Evolutionary conservation across 1,140 invertebrate genomes (phyloP).

Genomic region (Leptopilina boulardi): DNA sequence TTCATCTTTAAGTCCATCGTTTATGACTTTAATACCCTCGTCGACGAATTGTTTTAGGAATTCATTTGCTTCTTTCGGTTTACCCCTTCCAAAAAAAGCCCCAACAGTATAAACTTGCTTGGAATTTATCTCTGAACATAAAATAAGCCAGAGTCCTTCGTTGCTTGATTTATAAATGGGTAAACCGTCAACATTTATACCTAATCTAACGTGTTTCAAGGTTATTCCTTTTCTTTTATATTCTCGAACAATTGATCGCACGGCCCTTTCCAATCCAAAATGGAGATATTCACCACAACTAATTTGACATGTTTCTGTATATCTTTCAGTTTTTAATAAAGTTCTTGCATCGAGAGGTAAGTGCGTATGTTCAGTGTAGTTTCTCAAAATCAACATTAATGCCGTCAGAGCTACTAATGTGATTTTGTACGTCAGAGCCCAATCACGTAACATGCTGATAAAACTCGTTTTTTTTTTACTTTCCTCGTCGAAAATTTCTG

Average conservation of each 20-base stretch:
- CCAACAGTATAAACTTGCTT: conserved; percentile 35
- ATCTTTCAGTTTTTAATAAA: no score
- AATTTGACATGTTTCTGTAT: no score
- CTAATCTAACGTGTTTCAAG: conserved; percentile 37
- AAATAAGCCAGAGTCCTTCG: conserved; percentile 55
- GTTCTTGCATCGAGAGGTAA: no score
- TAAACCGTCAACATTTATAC: conserved; percentile 50
- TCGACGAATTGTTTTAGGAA: conserved; percentile 37
- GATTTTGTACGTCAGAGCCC: background rate
- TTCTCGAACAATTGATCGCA: conserved; percentile 30
- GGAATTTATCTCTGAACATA: conserved; percentile 44
- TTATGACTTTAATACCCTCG: conserved; percentile 13
- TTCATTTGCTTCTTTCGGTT: conserved; percentile 35
- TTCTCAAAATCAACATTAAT: background rate
- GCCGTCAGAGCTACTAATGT: background rate
- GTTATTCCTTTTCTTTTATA: background rate
- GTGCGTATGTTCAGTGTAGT: background rate
- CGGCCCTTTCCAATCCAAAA: conserved; percentile 21
- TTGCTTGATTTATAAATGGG: conserved; percentile 41
- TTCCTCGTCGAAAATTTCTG: no score
- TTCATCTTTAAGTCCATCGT: conserved; percentile 36
- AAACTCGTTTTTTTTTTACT: no score
- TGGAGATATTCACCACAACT: no score
- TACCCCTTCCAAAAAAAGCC: conserved; percentile 34
- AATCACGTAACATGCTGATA: background rate